These are phyloP conservation scores for Hemitrygon akajei DNA, from an alignment of 2,797 vertebrate species.

Conservation along the genomic window DNA sequence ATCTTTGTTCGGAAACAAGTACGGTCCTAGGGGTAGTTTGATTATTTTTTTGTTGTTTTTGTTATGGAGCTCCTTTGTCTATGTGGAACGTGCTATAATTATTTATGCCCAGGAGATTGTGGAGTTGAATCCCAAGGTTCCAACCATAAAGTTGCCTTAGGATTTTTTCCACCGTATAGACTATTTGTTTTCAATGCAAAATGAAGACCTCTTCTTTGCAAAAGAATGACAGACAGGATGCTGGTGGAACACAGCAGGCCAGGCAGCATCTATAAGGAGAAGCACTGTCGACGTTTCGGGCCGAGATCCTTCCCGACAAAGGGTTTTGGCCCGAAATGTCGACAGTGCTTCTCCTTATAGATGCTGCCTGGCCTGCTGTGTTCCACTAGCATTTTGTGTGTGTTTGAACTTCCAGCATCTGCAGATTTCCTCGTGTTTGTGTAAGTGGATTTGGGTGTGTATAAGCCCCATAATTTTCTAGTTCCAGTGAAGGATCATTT, in stretches of 20 bases:
- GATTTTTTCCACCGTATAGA: not conserved
- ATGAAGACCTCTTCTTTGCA: not conserved
- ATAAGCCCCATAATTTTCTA: not conserved
- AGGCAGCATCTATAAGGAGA: too few relatives aligned
- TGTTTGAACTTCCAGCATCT: too few relatives aligned
- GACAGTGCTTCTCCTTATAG: too few relatives aligned
- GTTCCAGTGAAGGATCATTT: not conserved
- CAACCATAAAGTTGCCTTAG: not conserved
- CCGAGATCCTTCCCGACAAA: too few relatives aligned
- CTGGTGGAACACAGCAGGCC: too few relatives aligned
- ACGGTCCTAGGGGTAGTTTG: not conserved
- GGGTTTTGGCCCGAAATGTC: too few relatives aligned
- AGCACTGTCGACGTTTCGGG: too few relatives aligned
- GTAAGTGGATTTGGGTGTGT: too few relatives aligned
- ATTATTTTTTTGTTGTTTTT: not conserved
- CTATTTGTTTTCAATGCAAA: not conserved
- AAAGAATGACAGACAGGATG: not conserved
- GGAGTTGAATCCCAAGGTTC: not conserved
- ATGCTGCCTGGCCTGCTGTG: too few relatives aligned
- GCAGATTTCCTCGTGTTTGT: too few relatives aligned
- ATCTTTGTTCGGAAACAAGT: not conserved
- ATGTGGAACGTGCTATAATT: not conserved
- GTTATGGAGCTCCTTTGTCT: not conserved
- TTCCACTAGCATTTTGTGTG: too few relatives aligned
- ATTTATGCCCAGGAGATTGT: not conserved